Evolutionary conservation across 2,113 vertebrate genomes (phyloP).

Genomic region (Paradoxurus hermaphroditus): DNA sequence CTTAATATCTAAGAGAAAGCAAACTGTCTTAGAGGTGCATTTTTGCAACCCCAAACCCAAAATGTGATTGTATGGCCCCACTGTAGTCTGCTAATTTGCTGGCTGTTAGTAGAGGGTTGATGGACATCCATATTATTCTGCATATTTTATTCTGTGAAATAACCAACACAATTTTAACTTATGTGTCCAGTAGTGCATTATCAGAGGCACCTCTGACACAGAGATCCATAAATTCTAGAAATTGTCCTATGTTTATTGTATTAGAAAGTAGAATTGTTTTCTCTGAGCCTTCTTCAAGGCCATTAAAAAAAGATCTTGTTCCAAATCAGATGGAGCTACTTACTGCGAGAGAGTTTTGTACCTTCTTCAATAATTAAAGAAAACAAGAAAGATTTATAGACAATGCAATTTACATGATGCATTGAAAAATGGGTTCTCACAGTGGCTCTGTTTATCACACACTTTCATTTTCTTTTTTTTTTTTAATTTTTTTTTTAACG

Average conservation of each 20-base stretch:
- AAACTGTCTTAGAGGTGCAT: not conserved
- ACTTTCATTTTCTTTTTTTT: conserved; percentile 42
- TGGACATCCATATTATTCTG: not conserved
- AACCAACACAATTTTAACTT: not conserved
- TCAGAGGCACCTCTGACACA: not conserved
- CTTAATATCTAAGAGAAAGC: not conserved
- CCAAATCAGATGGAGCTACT: conserved; percentile 23
- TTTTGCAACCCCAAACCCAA: not conserved
- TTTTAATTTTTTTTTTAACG: too few species aligned
- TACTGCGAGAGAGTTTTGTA: not conserved
- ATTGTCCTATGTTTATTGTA: not conserved
- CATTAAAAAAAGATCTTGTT: conserved; percentile 19
- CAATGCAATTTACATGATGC: conserved; percentile 46
- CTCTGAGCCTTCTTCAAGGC: conserved; percentile 22
- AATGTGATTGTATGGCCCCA: not conserved
- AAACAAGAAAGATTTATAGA: conserved; percentile 51
- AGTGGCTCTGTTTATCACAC: not conserved
- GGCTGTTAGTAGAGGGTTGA: not conserved
- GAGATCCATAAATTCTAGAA: not conserved
- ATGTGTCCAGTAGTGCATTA: not conserved
- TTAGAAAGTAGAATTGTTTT: not conserved
- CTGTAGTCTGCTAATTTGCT: not conserved
- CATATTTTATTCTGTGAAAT: not conserved
- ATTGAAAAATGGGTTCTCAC: conserved; percentile 4
- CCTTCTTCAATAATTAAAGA: conserved; percentile 61